Evolutionary conservation across 2,797 vertebrate species (phyloP), one percentile per base, ranked within the genome.

Genomic region (Falco concolor): DNA sequence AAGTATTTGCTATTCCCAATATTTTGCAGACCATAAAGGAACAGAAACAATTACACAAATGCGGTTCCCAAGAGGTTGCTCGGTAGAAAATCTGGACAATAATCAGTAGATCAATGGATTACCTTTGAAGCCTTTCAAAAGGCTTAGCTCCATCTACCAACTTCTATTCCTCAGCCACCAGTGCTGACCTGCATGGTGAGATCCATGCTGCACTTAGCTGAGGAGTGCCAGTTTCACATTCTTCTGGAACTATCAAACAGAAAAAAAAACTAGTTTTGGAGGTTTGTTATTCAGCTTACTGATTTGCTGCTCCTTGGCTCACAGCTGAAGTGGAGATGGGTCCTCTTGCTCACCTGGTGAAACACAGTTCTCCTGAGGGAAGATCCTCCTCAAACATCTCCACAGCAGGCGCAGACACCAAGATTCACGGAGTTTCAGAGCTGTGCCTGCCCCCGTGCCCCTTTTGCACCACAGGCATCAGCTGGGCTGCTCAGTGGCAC

Each of bases 401-500:
- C 47, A 13, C 12, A 19, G 53, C 42, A 36, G 53, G 49, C 0
- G 1, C 54, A 50, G 60, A 13, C 47, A 34, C 32, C 5, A 3
- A 16, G 45, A 25, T 30, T 17, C 0, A 4, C 10, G 53, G 47
- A 22, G 8, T 6, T 44, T 61, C 3, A 0, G 65, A n/a, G 47
- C 54, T 14, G 36, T 23, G 65, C 47, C 27, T 52, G 42, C 27
- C 36, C 7, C 18, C 1, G 5, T 6, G 30, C n/a, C 57, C 64
- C 45, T 45, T 14, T 16, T 17, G 8, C 57, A 21, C 30, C 5
- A 6, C 38, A 45, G 67, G 25, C 47, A 3, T 12, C 67, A 16
- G 44, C 53, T 4, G 53, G 74, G 60, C 45, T 23, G 52, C 34
- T 25, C 3, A 3, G n/a, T 0, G 0, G 40, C 2, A 2, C n/a